These are phyloP conservation scores for Drosophila bipectinata DNA, from an alignment of 1,140 invertebrate genomes.

Conservation along the genomic window DNA sequence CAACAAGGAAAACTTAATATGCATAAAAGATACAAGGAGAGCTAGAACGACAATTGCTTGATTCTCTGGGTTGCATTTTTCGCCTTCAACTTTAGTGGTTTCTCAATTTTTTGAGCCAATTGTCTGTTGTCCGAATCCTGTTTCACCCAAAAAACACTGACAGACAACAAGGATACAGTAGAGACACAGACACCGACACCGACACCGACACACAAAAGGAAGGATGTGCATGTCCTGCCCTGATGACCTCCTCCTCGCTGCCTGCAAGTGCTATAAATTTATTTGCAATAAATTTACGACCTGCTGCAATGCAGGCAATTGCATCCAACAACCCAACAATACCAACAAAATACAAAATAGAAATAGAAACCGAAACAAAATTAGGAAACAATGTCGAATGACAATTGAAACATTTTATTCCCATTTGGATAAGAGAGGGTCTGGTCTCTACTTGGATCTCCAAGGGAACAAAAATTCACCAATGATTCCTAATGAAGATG, in stretches of 20 bases:
- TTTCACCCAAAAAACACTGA: background rate
- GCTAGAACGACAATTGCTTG: background rate
- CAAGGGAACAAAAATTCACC: background rate
- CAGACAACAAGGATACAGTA: constrained; percentile 18
- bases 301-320: constrained; percentile 70
- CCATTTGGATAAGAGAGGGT: constrained; percentile 20
- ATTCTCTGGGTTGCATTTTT: background rate
- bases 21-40: constrained; percentile 23
- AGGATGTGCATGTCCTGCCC: background rate
- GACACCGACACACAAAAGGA: no score
- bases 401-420: constrained; percentile 52
- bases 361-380: constrained; percentile 24
- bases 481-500: constrained; percentile 32
- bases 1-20: constrained; percentile 73
- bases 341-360: constrained; percentile 11
- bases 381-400: constrained; percentile 46
- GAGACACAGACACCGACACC: no score
- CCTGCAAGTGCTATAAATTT: constrained; percentile 69
- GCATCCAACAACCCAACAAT: constrained; percentile 33
- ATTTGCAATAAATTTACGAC: constrained; percentile 79
- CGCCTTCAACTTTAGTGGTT: constrained; percentile 32
- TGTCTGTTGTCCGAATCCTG: constrained; percentile 17
- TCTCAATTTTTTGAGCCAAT: constrained; percentile 59
- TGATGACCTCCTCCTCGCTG: constrained; percentile 12
- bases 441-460: background rate